phyloP scores from a whole-genome alignment of 2,113 vertebrate species.

The Rhynchomys soricoides region DNA sequence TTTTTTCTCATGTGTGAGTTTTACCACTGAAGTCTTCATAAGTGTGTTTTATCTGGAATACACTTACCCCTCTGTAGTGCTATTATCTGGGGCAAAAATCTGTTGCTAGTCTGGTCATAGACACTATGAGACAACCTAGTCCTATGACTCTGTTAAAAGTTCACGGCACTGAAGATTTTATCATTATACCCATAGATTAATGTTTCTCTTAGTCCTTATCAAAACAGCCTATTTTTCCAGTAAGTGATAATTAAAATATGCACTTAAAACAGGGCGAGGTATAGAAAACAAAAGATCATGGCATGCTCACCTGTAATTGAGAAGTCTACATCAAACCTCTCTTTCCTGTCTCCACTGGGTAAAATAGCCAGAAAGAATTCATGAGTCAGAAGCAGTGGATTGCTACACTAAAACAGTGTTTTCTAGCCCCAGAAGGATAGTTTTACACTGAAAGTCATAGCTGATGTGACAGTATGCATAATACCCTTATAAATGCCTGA shows the following conservation, averaged over 20 bases:
- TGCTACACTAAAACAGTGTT: background rate
- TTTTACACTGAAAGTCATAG: background rate
- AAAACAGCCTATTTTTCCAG: background rate
- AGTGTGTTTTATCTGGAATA: background rate
- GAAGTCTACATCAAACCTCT: background rate
- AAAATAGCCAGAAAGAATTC: background rate
- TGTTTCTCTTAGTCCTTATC: no score
- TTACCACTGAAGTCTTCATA: background rate
- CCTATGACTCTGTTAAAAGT: no score
- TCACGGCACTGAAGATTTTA: background rate
- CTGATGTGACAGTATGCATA: background rate
- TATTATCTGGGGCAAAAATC: no score
- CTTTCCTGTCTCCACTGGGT: background rate
- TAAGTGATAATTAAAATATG: background rate
- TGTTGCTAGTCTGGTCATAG: background rate
- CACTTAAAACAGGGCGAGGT: background rate
- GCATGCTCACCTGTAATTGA: background rate
- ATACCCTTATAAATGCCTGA: background rate
- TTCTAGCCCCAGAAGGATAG: background rate
- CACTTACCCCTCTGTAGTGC: accelerated
- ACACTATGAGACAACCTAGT: background rate
- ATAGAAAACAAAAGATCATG: accelerated
- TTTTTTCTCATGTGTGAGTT: background rate
- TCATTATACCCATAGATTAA: background rate
- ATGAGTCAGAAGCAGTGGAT: background rate